Base-by-base conservation (phyloP, 2,113 vertebrate genomes). In the Hepsetus odoe region DNA sequence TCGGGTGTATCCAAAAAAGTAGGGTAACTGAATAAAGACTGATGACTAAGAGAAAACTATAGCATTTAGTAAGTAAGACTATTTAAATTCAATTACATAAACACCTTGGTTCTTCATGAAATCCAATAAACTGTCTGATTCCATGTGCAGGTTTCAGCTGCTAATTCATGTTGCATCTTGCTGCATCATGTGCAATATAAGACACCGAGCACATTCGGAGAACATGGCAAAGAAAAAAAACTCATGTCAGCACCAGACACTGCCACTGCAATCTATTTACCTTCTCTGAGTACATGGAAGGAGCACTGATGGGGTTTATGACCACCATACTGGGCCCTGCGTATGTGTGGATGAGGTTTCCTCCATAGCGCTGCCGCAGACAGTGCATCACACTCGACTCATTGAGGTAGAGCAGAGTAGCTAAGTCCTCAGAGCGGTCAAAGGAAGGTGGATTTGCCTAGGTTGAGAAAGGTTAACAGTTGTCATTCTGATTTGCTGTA, bases 251-350 rank as follows among this genome's bases (percentile, higher is more conserved):
- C 24, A 12, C 6, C 1, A 35, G 32, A 32, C 18, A 61, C 32
- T 6, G 49, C 20, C 49, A n/a, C n/a, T 22, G 20, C 22, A 53
- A 3, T 53, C 20, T 40, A 49, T 20, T 74, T 80, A 98, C 98
- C 96, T 99, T 99, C 90, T 99, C 97, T 0, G 98, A 99, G 90
- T 99, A 99, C 94, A 98, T 94, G 51, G 96, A 96, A 0, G 97
- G 96, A 6, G 95, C 91, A 85, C 96, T 98, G 20, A 97, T 94
- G 1, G 97, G 97, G 91, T 97, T 98, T 87, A 99, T 90, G 88
- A 98, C 86, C 11, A 99, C 94, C 91, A 96, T 92, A 92, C 93
- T 95, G 83, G 94, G 90, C 53, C 98, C 97, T 0, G 96, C 94
- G 0, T 96, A 94, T 0, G 95, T 96, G 89, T 98, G 95, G 74